Base-by-base conservation (phyloP, 2,888 invertebrate genomes). In the Caradrina kadenii region DNA sequence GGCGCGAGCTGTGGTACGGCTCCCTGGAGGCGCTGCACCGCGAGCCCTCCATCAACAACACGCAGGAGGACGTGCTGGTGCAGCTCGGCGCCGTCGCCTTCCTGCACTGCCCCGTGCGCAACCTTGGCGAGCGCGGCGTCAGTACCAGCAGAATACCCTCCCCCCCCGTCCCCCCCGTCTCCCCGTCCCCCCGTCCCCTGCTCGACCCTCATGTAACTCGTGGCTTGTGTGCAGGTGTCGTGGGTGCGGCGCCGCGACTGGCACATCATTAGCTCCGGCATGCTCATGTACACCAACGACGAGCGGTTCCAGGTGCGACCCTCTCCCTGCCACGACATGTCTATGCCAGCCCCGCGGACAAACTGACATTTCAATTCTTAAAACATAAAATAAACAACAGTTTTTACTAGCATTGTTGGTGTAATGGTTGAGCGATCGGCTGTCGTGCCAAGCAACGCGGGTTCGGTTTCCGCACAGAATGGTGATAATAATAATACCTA, bases 231-330 rank as follows among this genome's bases (percentile, higher is more conserved):
- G 93, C 97, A 98, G 98, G 98, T 98, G 89, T 98, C 98, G 65
- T 99, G 99, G 99, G 98, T 99, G 85, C 97, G 99, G 64, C 97
- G 98, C 80, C 97, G 98, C 89, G 99, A 99, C 96, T 98, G 98
- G 98, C 99, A 99, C 96, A 98, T 99, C 90, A 96, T 99, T 90
- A 98, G 98, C 88, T 98, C 98, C 73, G 98, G 98, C 61, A 97
- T 98, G 93, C 98, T 98, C 93, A 98, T 98, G 88, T 99, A 98
- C 96, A 98, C 99, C 85, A 98, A 98, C 94, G 99, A 99, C 94
- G 98, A 98, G 91, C 96, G 98, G 85, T 98, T 98, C 92, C 97
- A 97, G 87, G 96, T 96, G 69, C 11, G 1, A 4, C 26, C 19
- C 26, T 11, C 17, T 17, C 13, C 17, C 35, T 35, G 35, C 8